Conservation (phyloP, 2,888 invertebrate species). For the Agrochola lychnidis region DNA sequence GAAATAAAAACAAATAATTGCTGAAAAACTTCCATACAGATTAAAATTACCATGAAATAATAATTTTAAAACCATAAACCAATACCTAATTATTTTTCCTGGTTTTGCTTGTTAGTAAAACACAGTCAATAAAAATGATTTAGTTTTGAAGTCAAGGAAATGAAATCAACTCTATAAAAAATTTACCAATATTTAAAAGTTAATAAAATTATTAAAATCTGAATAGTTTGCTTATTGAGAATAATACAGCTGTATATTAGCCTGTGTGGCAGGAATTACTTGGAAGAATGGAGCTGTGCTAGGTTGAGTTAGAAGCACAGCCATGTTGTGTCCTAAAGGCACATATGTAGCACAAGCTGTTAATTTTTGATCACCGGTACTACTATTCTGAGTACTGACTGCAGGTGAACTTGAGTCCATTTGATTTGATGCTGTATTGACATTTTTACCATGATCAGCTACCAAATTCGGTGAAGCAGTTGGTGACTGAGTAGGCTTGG, state of each 20-base stretch:
- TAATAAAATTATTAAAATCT: background rate
- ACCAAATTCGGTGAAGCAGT: background rate
- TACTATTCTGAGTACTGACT: background rate
- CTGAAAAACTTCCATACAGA: background rate
- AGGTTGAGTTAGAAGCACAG: background rate
- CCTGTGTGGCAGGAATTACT: background rate
- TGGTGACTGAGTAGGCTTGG: background rate
- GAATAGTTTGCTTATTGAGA: background rate
- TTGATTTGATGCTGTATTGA: background rate
- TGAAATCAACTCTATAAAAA: background rate
- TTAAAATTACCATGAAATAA: background rate
- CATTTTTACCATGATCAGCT: background rate
- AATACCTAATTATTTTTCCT: background rate
- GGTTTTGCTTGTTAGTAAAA: background rate
- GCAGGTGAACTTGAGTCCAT: background rate
- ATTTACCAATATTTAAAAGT: no score
- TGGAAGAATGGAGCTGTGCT: background rate
- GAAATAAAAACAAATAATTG: no score
- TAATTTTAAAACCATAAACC: background rate
- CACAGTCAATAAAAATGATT: background rate
- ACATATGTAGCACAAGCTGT: background rate
- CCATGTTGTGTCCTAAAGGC: slow-evolving; percentile 14
- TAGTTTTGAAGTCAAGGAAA: background rate
- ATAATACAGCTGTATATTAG: background rate
- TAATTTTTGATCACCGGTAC: background rate